A percentile compares a stretch with the other conserved stretches of the same genome.
phyloP scores from a whole-genome alignment of 2,888 invertebrate genomes.

The Malthinus seriepunctatus region DNA sequence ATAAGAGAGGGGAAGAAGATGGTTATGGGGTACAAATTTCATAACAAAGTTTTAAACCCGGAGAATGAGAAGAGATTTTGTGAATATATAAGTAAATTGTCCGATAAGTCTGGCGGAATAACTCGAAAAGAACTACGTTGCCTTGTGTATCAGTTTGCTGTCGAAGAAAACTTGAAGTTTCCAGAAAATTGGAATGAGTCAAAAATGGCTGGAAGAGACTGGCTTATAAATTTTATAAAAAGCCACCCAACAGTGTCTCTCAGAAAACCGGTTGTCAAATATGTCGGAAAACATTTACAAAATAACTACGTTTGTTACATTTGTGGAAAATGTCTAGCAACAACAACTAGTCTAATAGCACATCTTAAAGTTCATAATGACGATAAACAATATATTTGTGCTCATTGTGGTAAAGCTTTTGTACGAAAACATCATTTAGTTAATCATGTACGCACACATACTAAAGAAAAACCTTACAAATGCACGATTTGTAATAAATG shows the following conservation, averaged over 20 bases:
- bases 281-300: slow-evolving; percentile 18
- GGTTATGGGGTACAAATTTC: no score
- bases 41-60: no score
- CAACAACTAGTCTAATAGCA: slow-evolving; percentile 40
- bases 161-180: slow-evolving; percentile 41
- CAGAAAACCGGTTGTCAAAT: slow-evolving; percentile 19
- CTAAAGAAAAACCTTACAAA: no score
- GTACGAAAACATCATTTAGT: slow-evolving; percentile 52
- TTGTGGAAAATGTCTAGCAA: slow-evolving; percentile 58
- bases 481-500: no score
- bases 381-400: slow-evolving; percentile 43
- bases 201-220: slow-evolving; percentile 20
- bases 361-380: slow-evolving; percentile 50
- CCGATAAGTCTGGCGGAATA: no score
- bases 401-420: slow-evolving; percentile 56
- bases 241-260: slow-evolving; percentile 9
- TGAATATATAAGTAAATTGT: no score
- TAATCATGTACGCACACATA: slow-evolving; percentile 59
- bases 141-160: no score
- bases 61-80: no score
- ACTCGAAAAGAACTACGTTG: no score
- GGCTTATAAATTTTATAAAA: slow-evolving; percentile 24
- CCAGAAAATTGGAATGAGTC: slow-evolving; percentile 30
- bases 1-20: no score
- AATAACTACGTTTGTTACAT: slow-evolving; percentile 55